A percentile compares a stretch with the other conserved stretches of the same genome.
phyloP scores from a whole-genome alignment of 2,797 vertebrate genomes.

The Choloepus didactylus region DNA sequence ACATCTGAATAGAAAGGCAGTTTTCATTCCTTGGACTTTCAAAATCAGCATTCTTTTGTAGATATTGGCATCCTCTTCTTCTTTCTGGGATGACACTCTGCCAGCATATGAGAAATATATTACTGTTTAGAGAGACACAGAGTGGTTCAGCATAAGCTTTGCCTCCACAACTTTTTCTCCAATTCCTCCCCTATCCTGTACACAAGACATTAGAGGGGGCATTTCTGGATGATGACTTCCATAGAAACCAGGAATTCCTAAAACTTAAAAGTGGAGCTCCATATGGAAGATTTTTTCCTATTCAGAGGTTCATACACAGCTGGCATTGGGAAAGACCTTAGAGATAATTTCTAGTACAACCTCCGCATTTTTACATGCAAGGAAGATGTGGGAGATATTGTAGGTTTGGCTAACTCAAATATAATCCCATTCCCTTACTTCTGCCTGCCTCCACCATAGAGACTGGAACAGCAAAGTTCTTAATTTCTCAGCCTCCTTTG shows the following conservation, averaged over 20 bases:
- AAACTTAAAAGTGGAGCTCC: not conserved
- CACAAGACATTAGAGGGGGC: not conserved
- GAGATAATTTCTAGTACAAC: not conserved
- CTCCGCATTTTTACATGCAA: not conserved
- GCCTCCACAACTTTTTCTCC: not conserved
- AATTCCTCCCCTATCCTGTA: not conserved
- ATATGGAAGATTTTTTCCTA: not conserved
- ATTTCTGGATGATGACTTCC: not conserved
- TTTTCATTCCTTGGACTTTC: not conserved
- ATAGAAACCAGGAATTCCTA: not conserved
- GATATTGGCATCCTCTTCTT: not conserved
- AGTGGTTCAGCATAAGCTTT: not conserved
- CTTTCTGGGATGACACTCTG: not conserved
- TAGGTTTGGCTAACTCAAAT: not conserved
- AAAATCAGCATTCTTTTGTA: not conserved
- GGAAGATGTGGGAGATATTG: not conserved
- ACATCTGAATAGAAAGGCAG: not conserved
- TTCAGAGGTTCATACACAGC: not conserved
- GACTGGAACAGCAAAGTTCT: not conserved
- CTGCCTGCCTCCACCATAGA: not conserved
- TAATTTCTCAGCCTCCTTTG: constrained; percentile 34
- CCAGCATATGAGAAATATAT: not conserved
- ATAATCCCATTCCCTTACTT: not conserved
- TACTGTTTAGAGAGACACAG: not conserved
- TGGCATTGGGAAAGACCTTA: not conserved